Base-by-base conservation (phyloP, 2,888 invertebrate genomes). In the Ochropacha duplaris region DNA sequence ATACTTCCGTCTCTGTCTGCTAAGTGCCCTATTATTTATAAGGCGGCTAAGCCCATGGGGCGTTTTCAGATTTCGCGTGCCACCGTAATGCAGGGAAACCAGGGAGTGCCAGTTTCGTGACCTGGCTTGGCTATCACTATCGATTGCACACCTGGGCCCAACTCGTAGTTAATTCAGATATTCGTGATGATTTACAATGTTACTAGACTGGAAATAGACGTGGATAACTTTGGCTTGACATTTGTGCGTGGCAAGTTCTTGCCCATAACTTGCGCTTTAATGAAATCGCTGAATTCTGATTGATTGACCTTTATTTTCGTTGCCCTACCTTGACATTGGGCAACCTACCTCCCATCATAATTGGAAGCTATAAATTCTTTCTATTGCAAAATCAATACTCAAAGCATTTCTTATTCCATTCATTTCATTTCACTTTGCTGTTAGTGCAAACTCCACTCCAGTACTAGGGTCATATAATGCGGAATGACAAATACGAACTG, bases 101-200 rank as follows among this genome's bases (percentile, higher is more conserved):
- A 56, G 57, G 66, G 66, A 61, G 66, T 66, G 66, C 59, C 66
- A 55, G 51, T 63, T 57, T 19, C 66, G 63, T 66, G 66, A 66
- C 66, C 59, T 49, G 31, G 34, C 60, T 28, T 49, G 31, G 34
- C 60, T 28, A 54, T 60, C n/a, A 36, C 59, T 62, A 66, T 66
- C 60, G 66, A 66, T 66, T 62, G 60, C 55, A 57, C 59, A 60
- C 50, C 26, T 39, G 49, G 50, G 55, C 50, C 54, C 44, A 54
- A 31, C 55, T 58, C 55, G 39, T 63, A 54, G 28, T 56, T 60
- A 63, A 63, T 63, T 58, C 60, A 63, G 57, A 49, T 19, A 54
- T 49, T 57, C 14, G 49, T n/a, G 55, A 60, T 58, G 60, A 58
- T 55, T 54, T 44, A 44, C 44, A 44, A 44, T 39, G 39, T 3